phyloP scores from a whole-genome alignment of 2,113 vertebrate genomes.

The Pomatorhinus ruficollis region DNA sequence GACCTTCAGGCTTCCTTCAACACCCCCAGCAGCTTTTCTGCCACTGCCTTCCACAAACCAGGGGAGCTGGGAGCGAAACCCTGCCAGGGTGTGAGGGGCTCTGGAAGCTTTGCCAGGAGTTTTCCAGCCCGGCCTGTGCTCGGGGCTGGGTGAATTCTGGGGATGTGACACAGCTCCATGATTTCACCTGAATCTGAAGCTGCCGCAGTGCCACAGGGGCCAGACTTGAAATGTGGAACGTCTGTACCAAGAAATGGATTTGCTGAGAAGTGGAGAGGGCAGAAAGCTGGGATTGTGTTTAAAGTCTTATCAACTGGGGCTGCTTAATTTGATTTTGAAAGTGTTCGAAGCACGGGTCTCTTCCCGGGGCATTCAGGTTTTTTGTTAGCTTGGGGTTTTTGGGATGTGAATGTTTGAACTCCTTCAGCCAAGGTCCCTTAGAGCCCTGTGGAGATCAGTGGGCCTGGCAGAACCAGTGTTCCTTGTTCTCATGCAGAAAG shows the following conservation, averaged over 20 bases:
- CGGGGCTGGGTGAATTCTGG: fast-evolving
- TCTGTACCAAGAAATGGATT: not conserved
- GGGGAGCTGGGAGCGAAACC: not conserved
- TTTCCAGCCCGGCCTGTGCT: not conserved
- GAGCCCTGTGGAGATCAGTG: not conserved
- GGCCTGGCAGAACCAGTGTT: not conserved
- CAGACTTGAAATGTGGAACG: not conserved
- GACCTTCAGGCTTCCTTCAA: not conserved
- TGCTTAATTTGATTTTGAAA: not conserved
- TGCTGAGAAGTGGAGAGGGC: not conserved
- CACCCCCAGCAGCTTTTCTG: not conserved
- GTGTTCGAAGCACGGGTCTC: not conserved
- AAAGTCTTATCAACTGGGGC: not conserved
- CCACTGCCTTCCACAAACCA: not conserved
- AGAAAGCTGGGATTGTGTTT: not conserved
- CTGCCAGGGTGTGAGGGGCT: fast-evolving
- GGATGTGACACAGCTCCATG: fast-evolving
- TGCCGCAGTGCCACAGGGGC: not conserved
- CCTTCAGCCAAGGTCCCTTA: not conserved
- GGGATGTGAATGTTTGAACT: not conserved
- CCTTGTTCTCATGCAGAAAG: not conserved
- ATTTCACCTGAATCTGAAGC: not conserved
- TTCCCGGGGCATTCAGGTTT: not conserved
- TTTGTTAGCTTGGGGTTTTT: not conserved
- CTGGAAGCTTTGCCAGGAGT: not conserved